Base-by-base conservation (phyloP, 2,888 invertebrate species). In the Drosophila anomalata region DNA sequence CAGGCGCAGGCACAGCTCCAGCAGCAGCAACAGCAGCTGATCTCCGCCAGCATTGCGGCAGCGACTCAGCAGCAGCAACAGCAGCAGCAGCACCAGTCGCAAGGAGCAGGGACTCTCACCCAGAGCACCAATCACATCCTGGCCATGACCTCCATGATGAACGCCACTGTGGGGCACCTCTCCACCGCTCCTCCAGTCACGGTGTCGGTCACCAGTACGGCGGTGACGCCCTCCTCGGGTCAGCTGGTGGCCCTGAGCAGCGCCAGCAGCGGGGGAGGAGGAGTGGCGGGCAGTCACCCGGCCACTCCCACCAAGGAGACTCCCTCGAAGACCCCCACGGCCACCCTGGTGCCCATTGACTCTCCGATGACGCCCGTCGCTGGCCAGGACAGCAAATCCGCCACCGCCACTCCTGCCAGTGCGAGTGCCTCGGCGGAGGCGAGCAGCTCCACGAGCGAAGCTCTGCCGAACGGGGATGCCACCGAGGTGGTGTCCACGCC, bases 121-220 rank as follows among this genome's bases (percentile, higher is more conserved):
- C 81, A 90, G 59, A 79, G 91, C 61, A 82, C 90, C 91, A 89
- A 92, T 92, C 69, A 94, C 90, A 78, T 93, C 90, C 84, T 92
- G 54, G 90, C 90, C 11, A 91, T 91, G 87, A 87, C 92, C 1
- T 89, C 91, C 11, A 89, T 91, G 89, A 90, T 89, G 85, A 89
- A 89, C 71, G 86, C 91, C 50, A 84, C 82, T 0, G 87, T 84
- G 9, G 82, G 82, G 0, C 52, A 65, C 50, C 51, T 69, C 22
- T 52, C 70, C 1, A 59, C 53, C 17, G 52, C 79, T 55, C 46
- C 66, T 9, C 52, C 81, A 17, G 51, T 76, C 17, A 67, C 78
- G 22, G 47, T 73, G 12, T 47, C 78, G 0, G 66, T 73, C 8
- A 73, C 59, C 33, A 73, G 68, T 48, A 66, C 67, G 33, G 67